These are phyloP conservation scores for Paracanthobrama guichenoti DNA, from an alignment of 2,113 vertebrate genomes.

Conservation along the genomic window DNA sequence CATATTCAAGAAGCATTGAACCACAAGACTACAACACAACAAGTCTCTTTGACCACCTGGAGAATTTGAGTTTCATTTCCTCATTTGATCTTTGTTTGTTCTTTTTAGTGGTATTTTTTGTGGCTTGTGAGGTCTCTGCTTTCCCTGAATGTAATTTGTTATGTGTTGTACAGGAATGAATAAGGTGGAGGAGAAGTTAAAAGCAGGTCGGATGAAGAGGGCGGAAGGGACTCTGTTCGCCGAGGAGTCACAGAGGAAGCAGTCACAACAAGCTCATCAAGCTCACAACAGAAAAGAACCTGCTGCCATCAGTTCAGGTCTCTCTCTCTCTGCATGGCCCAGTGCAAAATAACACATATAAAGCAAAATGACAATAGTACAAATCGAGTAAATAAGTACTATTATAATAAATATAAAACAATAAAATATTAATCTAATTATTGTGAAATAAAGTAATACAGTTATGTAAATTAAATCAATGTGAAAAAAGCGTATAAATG, in stretches of 20 bases:
- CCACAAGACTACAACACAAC: neutral
- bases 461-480: no score
- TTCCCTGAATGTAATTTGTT: neutral
- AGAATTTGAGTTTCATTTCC: neutral
- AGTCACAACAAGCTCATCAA: no score
- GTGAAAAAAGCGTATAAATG: no score
- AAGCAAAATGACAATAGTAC: neutral
- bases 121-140: neutral
- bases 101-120: neutral
- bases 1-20: neutral
- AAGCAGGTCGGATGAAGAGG: slow-evolving; percentile 84
- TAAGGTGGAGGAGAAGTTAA: slow-evolving; percentile 94
- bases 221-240: slow-evolving; percentile 71
- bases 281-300: slow-evolving; percentile 76
- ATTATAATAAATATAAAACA: neutral
- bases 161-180: slow-evolving; percentile 80
- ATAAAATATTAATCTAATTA: neutral
- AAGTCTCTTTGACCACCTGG: neutral
- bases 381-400: neutral
- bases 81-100: neutral
- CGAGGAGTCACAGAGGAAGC: slow-evolving; percentile 83
- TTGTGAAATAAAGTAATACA: neutral
- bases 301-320: slow-evolving; percentile 67
- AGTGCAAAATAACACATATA: neutral
- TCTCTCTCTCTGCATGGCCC: neutral